These are phyloP conservation scores for Acrocephalus scirpaceus DNA, from an alignment of 2,797 vertebrate genomes.

Conservation along the genomic window DNA sequence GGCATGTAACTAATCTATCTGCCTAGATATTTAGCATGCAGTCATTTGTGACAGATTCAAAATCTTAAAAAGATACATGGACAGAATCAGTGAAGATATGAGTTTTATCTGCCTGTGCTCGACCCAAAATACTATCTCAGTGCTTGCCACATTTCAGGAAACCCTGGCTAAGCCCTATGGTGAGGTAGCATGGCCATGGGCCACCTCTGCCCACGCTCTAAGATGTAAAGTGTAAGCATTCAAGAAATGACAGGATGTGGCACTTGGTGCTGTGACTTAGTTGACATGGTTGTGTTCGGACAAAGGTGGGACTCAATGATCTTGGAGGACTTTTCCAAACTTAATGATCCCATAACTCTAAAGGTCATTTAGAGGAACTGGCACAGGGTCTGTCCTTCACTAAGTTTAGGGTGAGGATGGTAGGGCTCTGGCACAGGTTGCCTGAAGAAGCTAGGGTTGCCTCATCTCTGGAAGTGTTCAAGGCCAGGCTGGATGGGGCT, in stretches of 20 bases:
- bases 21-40: conserved; percentile 1
- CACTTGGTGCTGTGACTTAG: background rate
- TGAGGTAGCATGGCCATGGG: background rate
- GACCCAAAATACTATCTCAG: background rate
- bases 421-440: background rate
- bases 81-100: accelerated
- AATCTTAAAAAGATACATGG: background rate
- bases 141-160: background rate
- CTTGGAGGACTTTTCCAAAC: background rate
- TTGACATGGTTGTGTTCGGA: accelerated
- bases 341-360: background rate
- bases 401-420: background rate
- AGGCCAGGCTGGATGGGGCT: background rate
- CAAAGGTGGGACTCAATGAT: background rate
- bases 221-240: background rate
- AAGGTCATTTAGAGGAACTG: background rate
- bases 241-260: background rate
- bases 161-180: background rate
- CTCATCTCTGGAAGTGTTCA: background rate
- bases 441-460: accelerated
- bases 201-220: accelerated
- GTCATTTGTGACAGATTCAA: background rate
- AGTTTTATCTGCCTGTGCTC: background rate
- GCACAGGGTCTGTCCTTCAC: background rate
- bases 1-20: background rate